phyloP scores from a whole-genome alignment of 2,888 invertebrate species.

The Erynnis tages region DNA sequence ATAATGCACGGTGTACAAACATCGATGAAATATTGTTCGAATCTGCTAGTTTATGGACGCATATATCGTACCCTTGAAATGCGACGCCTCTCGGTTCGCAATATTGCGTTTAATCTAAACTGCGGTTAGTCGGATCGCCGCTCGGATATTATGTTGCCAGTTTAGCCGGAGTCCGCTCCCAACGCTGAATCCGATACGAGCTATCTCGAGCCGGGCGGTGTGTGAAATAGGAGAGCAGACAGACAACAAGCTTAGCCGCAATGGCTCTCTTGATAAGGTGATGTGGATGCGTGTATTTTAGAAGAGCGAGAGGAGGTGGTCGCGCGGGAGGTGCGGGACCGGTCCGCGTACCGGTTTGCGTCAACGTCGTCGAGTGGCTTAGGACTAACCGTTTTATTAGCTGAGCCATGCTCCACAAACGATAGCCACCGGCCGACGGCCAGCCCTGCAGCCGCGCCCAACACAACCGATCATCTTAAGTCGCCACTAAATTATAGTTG shows the following conservation, averaged over 20 bases:
- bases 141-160: constrained; percentile 58
- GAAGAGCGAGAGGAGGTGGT: constrained; percentile 50
- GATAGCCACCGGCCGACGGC: constrained; percentile 53
- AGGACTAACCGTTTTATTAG: constrained; percentile 79
- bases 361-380: constrained; percentile 61
- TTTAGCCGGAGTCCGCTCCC: constrained; percentile 57
- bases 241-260: constrained; percentile 67
- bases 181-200: constrained; percentile 60
- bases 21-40: constrained; percentile 17
- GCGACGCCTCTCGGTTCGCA: constrained; percentile 27
- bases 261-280: constrained; percentile 67
- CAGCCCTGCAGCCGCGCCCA: constrained; percentile 37
- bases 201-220: constrained; percentile 49
- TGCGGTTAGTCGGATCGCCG: constrained; percentile 62
- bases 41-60: constrained; percentile 22
- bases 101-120: constrained; percentile 46
- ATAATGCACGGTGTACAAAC: constrained; percentile 27
- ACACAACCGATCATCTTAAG: constrained; percentile 15
- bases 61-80: constrained; percentile 33
- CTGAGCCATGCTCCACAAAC: constrained; percentile 75
- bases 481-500: constrained; percentile 23
- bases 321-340: constrained; percentile 62
- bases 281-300: constrained; percentile 74
- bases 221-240: constrained; percentile 70
- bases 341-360: constrained; percentile 76